A percentile compares a stretch with the other conserved stretches of the same genome.
These are phyloP conservation scores for Dascyllus trimaculatus DNA, from an alignment of 2,113 vertebrate species.

Conservation along the genomic window DNA sequence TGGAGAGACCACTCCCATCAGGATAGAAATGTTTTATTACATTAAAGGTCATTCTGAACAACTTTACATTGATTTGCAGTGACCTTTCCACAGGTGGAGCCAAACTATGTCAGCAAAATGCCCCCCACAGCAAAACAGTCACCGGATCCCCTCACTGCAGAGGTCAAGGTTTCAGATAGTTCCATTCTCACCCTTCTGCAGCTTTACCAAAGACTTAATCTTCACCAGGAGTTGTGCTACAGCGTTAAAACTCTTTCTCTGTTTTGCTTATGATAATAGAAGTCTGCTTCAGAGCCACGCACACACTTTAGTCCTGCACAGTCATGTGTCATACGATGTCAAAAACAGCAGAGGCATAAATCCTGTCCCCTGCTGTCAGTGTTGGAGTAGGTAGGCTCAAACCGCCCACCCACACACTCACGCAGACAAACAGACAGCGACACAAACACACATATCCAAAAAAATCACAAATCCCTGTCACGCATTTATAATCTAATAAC, in stretches of 20 bases:
- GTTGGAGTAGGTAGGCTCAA: constrained; percentile 25
- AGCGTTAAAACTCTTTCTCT: neutral
- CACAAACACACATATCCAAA: constrained; percentile 21
- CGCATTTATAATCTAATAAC: constrained; percentile 31
- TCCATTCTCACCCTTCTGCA: neutral
- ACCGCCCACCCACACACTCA: constrained; percentile 22
- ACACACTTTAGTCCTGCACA: constrained; percentile 6
- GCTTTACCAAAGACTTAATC: neutral
- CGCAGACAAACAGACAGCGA: constrained; percentile 11
- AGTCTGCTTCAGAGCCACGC: neutral
- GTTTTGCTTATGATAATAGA: neutral
- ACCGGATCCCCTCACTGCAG: too few relatives aligned
- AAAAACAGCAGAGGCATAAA: constrained; percentile 43
- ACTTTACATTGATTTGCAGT: too few relatives aligned
- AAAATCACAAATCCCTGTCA: constrained; percentile 20
- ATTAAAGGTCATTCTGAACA: neutral
- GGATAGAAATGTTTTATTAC: neutral
- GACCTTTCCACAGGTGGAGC: too few relatives aligned
- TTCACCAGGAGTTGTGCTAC: too few relatives aligned
- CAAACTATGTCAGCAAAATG: too few relatives aligned
- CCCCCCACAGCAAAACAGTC: too few relatives aligned
- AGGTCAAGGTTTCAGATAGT: too few relatives aligned
- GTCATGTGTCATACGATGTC: constrained; percentile 31
- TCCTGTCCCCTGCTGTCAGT: constrained; percentile 35
- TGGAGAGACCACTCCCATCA: too few relatives aligned